Base-by-base conservation (phyloP, 2,113 vertebrate species). In the crab-eating macaque (Macaca fascicularis) region DNA sequence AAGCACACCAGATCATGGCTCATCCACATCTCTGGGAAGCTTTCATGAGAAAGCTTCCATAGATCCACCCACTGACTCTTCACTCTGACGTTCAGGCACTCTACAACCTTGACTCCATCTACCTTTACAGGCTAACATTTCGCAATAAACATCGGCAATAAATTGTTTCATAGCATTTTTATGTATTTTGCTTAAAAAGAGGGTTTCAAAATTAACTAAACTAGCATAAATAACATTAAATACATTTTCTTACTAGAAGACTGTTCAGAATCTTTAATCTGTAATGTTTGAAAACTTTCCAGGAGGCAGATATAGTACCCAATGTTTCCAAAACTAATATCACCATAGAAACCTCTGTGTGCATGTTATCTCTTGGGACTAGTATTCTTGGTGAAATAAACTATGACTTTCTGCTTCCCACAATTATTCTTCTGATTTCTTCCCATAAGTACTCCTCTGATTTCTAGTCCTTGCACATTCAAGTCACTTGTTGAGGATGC, bases 291-390 rank as follows among this genome's bases (percentile, higher is more conserved):
- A 64, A 67, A 82, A 81, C 67, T 70, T 61, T 94, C 69, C 9
- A 52, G 8, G 48, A 91, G 25, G 52, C 2, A 23, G 27, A 38
- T 10, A 81, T 1, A 85, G 7, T 52, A 52, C 57, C 12, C 23
- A 74, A 32, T 27, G 25, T 55, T 95, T 96, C 80, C 22, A 43
- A 92, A 95, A 80, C 40, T 43, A 94, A 88, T 92, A 69, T 94
- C 23, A 82, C 52, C 57, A 85, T 0, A 85, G 85, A 88, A 95
- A 87, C 17, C 22, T 72, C 59, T 91, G 61, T 85, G 35, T 27
- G n/a, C 17, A 30, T 57, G 55, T 22, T 72, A n/a, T 69, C 64
- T 80, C 80, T 88, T 57, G 38, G 25, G 38, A 81, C 23, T 22
- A 48, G 11, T 7, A 55, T 76, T 93, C 72, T 35, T 81, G 43